Base-by-base conservation (phyloP, 2,888 invertebrate species). In the Pachliopta kotzebuea region DNA sequence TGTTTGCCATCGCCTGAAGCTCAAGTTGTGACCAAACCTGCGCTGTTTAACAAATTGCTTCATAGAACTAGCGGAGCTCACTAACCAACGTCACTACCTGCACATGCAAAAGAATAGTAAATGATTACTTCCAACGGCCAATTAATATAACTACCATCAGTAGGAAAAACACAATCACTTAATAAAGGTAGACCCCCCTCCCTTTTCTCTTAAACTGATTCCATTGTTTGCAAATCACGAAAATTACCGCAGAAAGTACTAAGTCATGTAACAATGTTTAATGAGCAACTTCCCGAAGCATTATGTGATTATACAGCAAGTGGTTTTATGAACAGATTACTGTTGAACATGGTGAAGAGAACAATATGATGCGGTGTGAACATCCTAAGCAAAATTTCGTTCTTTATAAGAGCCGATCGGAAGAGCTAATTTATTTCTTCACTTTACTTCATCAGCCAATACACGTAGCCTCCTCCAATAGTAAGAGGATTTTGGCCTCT, bases 121-220 rank as follows among this genome's bases (percentile, higher is more conserved):
- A 65, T 56, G 56, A 65, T 65, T 65, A 57, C 53, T 20, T 20
- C 60, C 64, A 65, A 60, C 53, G 8, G 29, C 56, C 64, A 60
- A 65, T 60, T 60, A 64, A 52, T 42, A 31, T 64, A 59, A 58
- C 49, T 42, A 59, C n/a, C 24, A n/a, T n/a, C 45, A n/a, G 55
- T 56, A 56, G 60, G 56, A 50, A 56, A 56, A 62, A 62, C 31
- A 37, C 56, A 60, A 64, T 59, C 49, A 60, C 56, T 31, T 11
- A 56, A 62, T 37, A 52, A 26, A 62, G 50, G 31, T 24, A 42
- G 52, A 31, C 23, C 50, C 24, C n/a, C 18, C 42, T 6, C 42
- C 8, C 37, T 23, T 52, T 56, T 31, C 50, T 52, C 11, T 52
- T 52, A 45, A n/a, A 45, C 45, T 6, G 4, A n/a, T 18, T 45